Base-by-base conservation (phyloP, 2,113 vertebrate genomes). In the Sander vitreus region DNA sequence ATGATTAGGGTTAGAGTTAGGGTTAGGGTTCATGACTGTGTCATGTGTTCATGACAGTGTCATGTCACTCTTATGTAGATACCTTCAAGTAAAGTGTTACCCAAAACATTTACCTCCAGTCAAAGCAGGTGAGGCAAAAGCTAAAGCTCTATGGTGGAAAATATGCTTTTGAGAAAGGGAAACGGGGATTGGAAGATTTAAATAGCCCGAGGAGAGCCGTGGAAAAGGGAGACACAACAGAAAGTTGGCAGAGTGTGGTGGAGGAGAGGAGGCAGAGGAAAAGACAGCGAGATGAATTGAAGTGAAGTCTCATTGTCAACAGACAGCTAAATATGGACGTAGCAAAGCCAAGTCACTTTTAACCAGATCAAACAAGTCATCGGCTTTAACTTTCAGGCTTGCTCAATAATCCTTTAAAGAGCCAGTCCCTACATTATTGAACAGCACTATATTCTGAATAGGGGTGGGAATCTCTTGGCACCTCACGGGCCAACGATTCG, bases 291-390 rank as follows among this genome's bases (percentile, higher is more conserved):
- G 81, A 70, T 57, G 64, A 84, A 73, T 58, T 51, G 50, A 86
- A 83, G 63, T 80, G 76, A 85, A 85, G 68, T 48, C 72, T 78
- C 25, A 5, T 63, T 59, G 69, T 83, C n/a, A 43, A n/a, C 55
- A 68, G n/a, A 66, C 45, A 12, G 70, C 70, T 83, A 55, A 85
- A 89, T 86, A 85, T 82, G 78, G 78, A 88, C 67, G 58, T 0
- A 33, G 77, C 66, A 43, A 55, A 81, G 73, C 53, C 21, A 13
- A 81, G 69, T 88, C 77, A 73, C 78, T 88, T 73, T 78, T n/a
- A 80, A 75, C 57, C 78, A 66, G 78, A 89, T 86, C 80, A 85
- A 85, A 88, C 81, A 85, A 79, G 86, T 80, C 78, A 65, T 87
- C 81, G 75, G 75, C 75, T 80, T 66, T 33, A 76, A 81, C 82